Conservation (phyloP, 2,888 invertebrate species). For the Steinernema scapterisci region DNA sequence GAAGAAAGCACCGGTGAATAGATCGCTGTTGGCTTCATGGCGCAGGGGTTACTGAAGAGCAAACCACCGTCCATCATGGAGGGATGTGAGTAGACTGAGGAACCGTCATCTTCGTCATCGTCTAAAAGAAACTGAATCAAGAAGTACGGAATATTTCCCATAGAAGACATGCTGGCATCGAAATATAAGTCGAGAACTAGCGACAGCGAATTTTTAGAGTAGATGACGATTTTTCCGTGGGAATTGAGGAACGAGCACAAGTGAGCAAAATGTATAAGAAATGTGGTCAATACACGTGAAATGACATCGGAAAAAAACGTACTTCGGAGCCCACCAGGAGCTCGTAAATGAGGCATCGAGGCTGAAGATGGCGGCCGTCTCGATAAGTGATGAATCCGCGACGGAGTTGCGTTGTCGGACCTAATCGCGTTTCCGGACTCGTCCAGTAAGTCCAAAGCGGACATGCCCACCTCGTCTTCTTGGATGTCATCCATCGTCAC, state of each 20-base stretch:
- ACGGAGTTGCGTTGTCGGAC: background rate
- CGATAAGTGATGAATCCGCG: background rate
- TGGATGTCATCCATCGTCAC: conserved; percentile 32
- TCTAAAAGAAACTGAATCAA: background rate
- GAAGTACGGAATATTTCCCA: no score
- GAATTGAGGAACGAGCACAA: no score
- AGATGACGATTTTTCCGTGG: no score
- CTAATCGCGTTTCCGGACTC: conserved; percentile 36
- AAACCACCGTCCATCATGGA: conserved; percentile 56
- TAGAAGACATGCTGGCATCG: no score
- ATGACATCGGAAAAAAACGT: background rate
- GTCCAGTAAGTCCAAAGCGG: conserved; percentile 49
- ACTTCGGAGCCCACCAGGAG: background rate
- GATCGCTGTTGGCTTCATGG: conserved; percentile 21
- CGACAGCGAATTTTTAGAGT: background rate
- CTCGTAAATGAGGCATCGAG: conserved; percentile 11
- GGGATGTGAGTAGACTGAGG: conserved; percentile 64
- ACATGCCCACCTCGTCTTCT: conserved; percentile 46
- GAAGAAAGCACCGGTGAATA: conserved; percentile 38
- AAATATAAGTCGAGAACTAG: background rate
- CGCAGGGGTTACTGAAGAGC: conserved; percentile 27
- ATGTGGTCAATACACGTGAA: background rate
- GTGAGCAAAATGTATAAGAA: no score
- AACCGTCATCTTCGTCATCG: conserved; percentile 53
- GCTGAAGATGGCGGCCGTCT: conserved; percentile 9